Evolutionary conservation across 2,797 vertebrate species (phyloP), one percentile per base, ranked within the genome.

Genomic region (Smutsia temminckii): DNA sequence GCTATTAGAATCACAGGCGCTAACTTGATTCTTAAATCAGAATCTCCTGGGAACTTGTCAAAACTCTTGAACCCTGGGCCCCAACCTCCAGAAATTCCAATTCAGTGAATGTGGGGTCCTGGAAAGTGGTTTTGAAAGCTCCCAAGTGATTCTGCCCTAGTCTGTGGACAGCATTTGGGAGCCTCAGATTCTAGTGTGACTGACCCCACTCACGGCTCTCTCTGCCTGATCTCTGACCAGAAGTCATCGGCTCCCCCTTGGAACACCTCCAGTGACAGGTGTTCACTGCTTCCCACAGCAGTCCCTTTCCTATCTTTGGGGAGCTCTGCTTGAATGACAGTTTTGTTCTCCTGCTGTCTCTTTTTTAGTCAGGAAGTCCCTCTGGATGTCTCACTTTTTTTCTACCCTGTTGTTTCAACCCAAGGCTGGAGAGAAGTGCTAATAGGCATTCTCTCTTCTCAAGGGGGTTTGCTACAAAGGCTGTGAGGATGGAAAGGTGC

Each of bases 71-170:
- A 42, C 8, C 42, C 46, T n/a, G 57, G 49, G 72, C 68, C 27
- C 32, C 37, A 42, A 32, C 25, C 20, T 49, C 40, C 20, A 42
- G 77, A 59, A 66, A 74, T 92, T 79, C 69, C 57, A 49, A 61
- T 59, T 85, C 32, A 72, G 27, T 49, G 72, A 75, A 42, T 25
- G 6, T 74, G 55, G 32, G 37, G 69, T 57, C 14, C 68, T 77
- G 40, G 25, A 69, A 74, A 92, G 75, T 59, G n/a, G 68, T 80
- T 93, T 88, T 42, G 59, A 72, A 89, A 77, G 69, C 69, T 91
- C 75, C 77, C 51, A 40, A 16, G 37, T 89, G 14, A 77, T 75
- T 64, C 85, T 93, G 75, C 20, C 72, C 20, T n/a, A 42, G 23
- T 20, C 21, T 77, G 2, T 34, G 40, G 79, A 57, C 49, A 61